These are phyloP conservation scores for Phoxinus dragarum DNA, from an alignment of 2,797 vertebrate species.

Conservation along the genomic window DNA sequence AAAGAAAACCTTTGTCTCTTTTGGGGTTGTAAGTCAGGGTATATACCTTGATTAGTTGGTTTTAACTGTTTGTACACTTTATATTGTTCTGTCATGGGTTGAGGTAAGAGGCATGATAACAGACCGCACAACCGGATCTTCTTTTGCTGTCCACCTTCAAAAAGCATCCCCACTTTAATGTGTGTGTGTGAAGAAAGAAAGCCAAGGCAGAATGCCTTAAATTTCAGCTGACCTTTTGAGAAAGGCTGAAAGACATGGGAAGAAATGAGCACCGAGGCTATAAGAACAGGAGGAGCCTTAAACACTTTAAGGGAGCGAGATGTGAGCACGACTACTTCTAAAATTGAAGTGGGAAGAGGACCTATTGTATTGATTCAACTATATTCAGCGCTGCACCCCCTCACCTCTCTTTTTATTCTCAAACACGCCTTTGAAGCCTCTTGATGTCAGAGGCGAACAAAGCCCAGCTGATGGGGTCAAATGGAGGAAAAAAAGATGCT, in stretches of 20 bases:
- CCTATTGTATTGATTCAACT: slow-evolving; percentile 69
- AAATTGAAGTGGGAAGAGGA: slow-evolving; percentile 63
- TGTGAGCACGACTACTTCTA: slow-evolving; percentile 54
- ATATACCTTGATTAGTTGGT: not conserved
- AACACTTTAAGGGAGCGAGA: slow-evolving; percentile 46
- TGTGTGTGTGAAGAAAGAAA: slow-evolving; percentile 15
- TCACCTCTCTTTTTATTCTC: slow-evolving; percentile 59
- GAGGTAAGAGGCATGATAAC: not conserved
- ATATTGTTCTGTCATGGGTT: not conserved
- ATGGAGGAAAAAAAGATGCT: slow-evolving; percentile 40
- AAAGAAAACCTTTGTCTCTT: not conserved
- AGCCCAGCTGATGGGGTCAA: slow-evolving; percentile 53
- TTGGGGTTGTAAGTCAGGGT: not conserved
- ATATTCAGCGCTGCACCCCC: slow-evolving; percentile 57
- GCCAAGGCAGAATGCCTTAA: slow-evolving; percentile 61
- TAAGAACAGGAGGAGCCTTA: slow-evolving; percentile 33
- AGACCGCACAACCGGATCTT: not conserved
- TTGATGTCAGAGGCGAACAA: slow-evolving; percentile 66
- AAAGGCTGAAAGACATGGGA: slow-evolving; percentile 42
- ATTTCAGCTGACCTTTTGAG: slow-evolving; percentile 64
- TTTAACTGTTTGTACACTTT: slow-evolving; percentile 7
- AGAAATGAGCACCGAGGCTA: slow-evolving; percentile 1
- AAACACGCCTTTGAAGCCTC: slow-evolving; percentile 61
- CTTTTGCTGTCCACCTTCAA: not conserved
- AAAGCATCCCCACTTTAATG: not conserved